These are phyloP conservation scores for Astyanax mexicanus DNA, from an alignment of 2,797 vertebrate genomes.

Conservation along the genomic window DNA sequence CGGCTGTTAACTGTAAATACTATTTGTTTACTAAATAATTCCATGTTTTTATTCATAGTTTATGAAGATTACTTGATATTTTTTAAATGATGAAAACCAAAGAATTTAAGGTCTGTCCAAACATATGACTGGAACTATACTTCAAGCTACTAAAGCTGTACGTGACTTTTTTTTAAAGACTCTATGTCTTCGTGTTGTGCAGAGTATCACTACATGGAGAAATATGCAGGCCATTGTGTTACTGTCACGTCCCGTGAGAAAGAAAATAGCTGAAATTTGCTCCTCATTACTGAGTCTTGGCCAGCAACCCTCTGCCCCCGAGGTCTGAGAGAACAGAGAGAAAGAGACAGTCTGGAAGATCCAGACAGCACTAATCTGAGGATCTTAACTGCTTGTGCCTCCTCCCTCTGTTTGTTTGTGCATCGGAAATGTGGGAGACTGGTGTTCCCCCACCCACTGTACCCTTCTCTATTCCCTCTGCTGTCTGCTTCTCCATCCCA, in stretches of 20 bases:
- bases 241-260: neutral
- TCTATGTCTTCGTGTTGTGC: neutral
- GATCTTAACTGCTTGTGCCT: slow-evolving; percentile 20
- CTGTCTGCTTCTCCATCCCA: slow-evolving; percentile 22
- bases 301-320: neutral
- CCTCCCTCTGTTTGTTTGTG: slow-evolving; percentile 58
- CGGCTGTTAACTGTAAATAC: too few relatives aligned
- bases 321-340: neutral
- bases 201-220: neutral
- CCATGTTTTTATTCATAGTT: too few relatives aligned
- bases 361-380: slow-evolving; percentile 22
- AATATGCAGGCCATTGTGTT: slow-evolving; percentile 3
- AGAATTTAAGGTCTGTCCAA: too few relatives aligned
- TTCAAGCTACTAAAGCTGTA: too few relatives aligned
- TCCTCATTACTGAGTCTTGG: neutral
- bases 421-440: slow-evolving; percentile 39
- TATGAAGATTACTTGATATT: too few relatives aligned
- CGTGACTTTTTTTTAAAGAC: neutral
- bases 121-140: too few relatives aligned
- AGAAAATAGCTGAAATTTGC: neutral
- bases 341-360: neutral
- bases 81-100: too few relatives aligned
- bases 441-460: slow-evolving; percentile 35
- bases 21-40: too few relatives aligned
- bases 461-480: slow-evolving; percentile 33